phyloP scores from a whole-genome alignment of 2,888 invertebrate species.

The Pseudococcus viburni region DNA sequence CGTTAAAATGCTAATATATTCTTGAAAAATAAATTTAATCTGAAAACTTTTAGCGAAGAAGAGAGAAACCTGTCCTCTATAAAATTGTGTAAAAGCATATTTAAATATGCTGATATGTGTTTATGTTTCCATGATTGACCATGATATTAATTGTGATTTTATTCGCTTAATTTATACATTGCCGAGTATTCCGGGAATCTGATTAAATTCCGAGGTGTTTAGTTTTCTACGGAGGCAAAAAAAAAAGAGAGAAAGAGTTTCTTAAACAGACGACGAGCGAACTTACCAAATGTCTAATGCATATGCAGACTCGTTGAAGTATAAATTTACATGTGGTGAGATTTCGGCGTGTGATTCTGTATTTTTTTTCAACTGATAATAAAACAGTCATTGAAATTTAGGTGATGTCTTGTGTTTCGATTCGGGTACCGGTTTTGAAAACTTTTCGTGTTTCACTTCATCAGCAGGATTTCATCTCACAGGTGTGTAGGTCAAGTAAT shows the following conservation, averaged over 20 bases:
- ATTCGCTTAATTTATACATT: conserved; percentile 56
- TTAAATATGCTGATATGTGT: conserved; percentile 52
- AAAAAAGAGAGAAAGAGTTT: not conserved
- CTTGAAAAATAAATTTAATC: conserved; percentile 51
- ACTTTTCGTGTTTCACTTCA: not conserved
- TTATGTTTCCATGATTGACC: conserved; percentile 50
- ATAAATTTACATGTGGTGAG: conserved; percentile 14
- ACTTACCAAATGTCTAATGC: conserved; percentile 33
- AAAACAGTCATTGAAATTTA: conserved; percentile 40
- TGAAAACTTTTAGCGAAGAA: conserved; percentile 43
- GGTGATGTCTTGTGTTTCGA: not conserved
- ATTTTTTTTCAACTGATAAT: not conserved
- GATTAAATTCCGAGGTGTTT: conserved; percentile 45
- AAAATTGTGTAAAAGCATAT: conserved; percentile 47
- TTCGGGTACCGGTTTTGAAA: not conserved
- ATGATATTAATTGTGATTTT: conserved; percentile 58
- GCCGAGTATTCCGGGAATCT: conserved; percentile 42
- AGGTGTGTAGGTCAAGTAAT: conserved; percentile 36
- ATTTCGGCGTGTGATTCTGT: conserved; percentile 19
- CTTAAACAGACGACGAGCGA: conserved; percentile 1
- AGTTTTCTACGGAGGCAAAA: not conserved
- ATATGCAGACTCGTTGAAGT: conserved; percentile 3
- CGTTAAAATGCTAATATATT: conserved; percentile 64
- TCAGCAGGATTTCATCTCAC: conserved; percentile 16
- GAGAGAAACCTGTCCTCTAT: conserved; percentile 29